Evolutionary conservation across 2,797 vertebrate genomes (phyloP).

Genomic region (Centropyge bicolor): DNA sequence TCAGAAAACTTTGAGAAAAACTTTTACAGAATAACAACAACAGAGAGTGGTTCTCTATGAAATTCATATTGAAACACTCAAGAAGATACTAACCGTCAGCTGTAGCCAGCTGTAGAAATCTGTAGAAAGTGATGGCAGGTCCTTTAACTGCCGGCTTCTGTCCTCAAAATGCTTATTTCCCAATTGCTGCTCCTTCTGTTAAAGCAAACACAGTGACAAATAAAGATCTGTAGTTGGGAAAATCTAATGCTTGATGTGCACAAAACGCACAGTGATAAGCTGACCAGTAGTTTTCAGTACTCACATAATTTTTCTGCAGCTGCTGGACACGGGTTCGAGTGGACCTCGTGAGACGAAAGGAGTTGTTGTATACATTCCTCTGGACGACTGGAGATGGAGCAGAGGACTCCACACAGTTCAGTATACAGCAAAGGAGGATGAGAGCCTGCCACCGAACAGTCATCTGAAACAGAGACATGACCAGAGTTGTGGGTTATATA

Average conservation of each 20-base stretch:
- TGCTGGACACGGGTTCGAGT: conserved; percentile 75
- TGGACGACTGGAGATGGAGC: conserved; percentile 23
- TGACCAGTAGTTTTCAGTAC: conserved; percentile 28
- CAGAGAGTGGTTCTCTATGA: background rate
- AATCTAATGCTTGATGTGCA: background rate
- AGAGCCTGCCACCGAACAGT: conserved; percentile 48
- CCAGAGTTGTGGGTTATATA: background rate
- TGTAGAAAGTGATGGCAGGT: conserved; percentile 79
- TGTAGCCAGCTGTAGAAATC: conserved; percentile 79
- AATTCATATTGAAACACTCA: background rate
- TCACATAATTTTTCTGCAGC: conserved; percentile 83
- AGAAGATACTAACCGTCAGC: conserved; percentile 77
- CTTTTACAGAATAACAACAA: background rate
- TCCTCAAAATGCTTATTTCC: conserved; percentile 75
- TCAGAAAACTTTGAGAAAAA: conserved; percentile 5
- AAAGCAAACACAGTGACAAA: conserved; percentile 7
- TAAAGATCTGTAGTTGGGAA: background rate
- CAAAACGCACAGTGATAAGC: background rate
- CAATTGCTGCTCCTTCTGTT: conserved; percentile 81
- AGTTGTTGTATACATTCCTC: conserved; percentile 66
- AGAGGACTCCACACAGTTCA: conserved; percentile 53
- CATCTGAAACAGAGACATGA: conserved; percentile 73
- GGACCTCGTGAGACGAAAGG: conserved; percentile 71
- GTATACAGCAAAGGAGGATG: conserved; percentile 50
- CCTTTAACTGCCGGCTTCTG: conserved; percentile 64